A percentile compares a stretch with the other conserved stretches of the same genome.
Evolutionary conservation across 2,888 invertebrate species (phyloP).

Genomic region (Dasypogon diadema): DNA sequence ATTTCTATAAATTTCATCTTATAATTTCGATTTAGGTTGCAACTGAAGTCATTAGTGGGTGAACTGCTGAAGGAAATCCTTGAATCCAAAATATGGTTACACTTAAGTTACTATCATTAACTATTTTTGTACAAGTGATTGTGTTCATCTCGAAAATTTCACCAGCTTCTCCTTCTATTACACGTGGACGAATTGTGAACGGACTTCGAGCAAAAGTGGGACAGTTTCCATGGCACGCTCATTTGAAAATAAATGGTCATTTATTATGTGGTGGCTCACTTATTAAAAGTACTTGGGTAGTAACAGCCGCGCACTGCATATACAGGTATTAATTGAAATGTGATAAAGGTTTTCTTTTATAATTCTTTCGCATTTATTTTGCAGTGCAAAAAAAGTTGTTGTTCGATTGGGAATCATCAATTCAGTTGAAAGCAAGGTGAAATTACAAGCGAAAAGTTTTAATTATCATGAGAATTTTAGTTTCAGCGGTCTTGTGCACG

Average conservation of each 20-base stretch:
- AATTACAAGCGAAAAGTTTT: neutral
- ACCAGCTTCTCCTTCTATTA: neutral
- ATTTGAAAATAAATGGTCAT: neutral
- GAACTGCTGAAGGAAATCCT: no score
- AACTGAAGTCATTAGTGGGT: no score
- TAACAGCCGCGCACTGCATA: constrained; percentile 17
- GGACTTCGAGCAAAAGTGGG: neutral
- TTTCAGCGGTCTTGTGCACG: neutral
- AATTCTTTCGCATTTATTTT: neutral
- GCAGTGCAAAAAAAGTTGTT: neutral
- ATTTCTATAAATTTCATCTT: no score
- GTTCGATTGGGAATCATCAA: neutral
- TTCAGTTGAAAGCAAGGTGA: neutral
- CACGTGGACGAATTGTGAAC: neutral
- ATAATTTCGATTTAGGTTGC: no score
- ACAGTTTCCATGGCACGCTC: constrained; percentile 10
- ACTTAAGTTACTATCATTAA: no score
- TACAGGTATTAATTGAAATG: neutral
- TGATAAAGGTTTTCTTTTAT: neutral
- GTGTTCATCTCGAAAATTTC: no score
- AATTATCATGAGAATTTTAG: neutral
- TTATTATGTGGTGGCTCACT: neutral
- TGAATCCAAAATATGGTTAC: no score
- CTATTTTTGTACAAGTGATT: no score
- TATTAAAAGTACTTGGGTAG: neutral